A percentile compares a stretch with the other conserved stretches of the same genome.
Conservation (phyloP, 2,888 invertebrate genomes). For the Gasteruption jaculator region DNA sequence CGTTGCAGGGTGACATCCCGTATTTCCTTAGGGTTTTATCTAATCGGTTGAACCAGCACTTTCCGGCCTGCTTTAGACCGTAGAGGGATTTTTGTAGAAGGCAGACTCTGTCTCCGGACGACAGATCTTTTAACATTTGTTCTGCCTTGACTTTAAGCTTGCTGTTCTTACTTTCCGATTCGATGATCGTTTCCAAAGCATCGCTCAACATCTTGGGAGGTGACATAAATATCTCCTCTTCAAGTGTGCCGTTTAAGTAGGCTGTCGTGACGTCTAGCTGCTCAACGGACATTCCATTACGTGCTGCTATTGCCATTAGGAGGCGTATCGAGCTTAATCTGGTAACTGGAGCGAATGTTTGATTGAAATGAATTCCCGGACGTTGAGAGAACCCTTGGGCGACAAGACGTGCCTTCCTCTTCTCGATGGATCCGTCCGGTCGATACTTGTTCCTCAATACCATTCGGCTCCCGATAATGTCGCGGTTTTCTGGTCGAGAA, state of each 20-base stretch:
- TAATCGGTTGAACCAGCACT: slow-evolving; percentile 7
- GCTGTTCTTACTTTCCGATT: background rate
- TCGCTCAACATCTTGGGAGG: slow-evolving; percentile 8
- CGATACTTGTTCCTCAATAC: slow-evolving; percentile 11
- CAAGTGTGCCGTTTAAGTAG: slow-evolving; percentile 14
- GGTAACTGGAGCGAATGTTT: slow-evolving; percentile 8
- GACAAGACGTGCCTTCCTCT: slow-evolving; percentile 12
- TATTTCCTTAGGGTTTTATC: slow-evolving; percentile 1
- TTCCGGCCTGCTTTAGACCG: slow-evolving; percentile 13
- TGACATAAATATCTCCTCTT: slow-evolving; percentile 15
- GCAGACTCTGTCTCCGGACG: slow-evolving; percentile 9
- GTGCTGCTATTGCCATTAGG: slow-evolving; percentile 7
- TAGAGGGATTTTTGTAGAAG: slow-evolving; percentile 11
- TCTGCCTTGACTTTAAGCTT: slow-evolving; percentile 4
- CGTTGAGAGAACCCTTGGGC: slow-evolving; percentile 16
- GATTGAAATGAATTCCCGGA: slow-evolving; percentile 9
- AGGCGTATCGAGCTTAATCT: slow-evolving; percentile 9
- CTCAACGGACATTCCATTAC: slow-evolving; percentile 5
- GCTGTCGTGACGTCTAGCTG: slow-evolving; percentile 17
- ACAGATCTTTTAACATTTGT: slow-evolving; percentile 5
- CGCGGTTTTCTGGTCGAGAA: slow-evolving; percentile 7
- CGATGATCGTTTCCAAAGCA: slow-evolving; percentile 4
- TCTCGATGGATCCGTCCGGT: slow-evolving; percentile 7
- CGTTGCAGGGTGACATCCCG: slow-evolving; percentile 3
- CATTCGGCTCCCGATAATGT: slow-evolving; percentile 9